Evolutionary conservation across 2,113 vertebrate species (phyloP).

Genomic region (Channa maculata): DNA sequence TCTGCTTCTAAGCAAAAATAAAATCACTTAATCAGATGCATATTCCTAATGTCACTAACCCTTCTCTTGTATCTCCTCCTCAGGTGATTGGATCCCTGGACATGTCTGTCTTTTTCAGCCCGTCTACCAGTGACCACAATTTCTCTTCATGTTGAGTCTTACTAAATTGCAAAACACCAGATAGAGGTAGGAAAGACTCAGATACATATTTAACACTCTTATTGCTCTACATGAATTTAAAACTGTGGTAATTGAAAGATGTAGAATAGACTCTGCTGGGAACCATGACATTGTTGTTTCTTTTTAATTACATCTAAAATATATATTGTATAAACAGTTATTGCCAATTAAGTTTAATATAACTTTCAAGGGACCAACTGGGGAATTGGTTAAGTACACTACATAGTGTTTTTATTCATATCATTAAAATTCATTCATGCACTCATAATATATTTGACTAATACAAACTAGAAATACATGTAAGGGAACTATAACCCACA

Average conservation of each 20-base stretch:
- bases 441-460: neutral
- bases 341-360: slow-evolving; percentile 42
- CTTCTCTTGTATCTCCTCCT: slow-evolving; percentile 30
- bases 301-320: slow-evolving; percentile 47
- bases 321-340: slow-evolving; percentile 35
- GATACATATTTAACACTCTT: neutral
- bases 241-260: slow-evolving; percentile 3
- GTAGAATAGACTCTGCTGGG: slow-evolving; percentile 15
- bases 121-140: slow-evolving; percentile 22
- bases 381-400: slow-evolving; percentile 38
- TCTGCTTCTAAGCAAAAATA: slow-evolving; percentile 1
- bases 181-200: slow-evolving; percentile 66
- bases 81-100: slow-evolving; percentile 50
- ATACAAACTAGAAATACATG: neutral
- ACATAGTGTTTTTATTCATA: slow-evolving; percentile 10
- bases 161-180: slow-evolving; percentile 52
- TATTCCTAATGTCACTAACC: too few species aligned
- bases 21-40: neutral
- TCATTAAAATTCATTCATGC: neutral
- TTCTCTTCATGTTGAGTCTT: slow-evolving; percentile 70
- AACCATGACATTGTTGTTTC: slow-evolving; percentile 32
- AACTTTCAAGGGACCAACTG: slow-evolving; percentile 43
- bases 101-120: slow-evolving; percentile 16
- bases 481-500: neutral
- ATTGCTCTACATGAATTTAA: neutral